A percentile compares a stretch with the other conserved stretches of the same genome.
Conservation (phyloP, 2,113 vertebrate genomes). For the Kryptolebias marmoratus region DNA sequence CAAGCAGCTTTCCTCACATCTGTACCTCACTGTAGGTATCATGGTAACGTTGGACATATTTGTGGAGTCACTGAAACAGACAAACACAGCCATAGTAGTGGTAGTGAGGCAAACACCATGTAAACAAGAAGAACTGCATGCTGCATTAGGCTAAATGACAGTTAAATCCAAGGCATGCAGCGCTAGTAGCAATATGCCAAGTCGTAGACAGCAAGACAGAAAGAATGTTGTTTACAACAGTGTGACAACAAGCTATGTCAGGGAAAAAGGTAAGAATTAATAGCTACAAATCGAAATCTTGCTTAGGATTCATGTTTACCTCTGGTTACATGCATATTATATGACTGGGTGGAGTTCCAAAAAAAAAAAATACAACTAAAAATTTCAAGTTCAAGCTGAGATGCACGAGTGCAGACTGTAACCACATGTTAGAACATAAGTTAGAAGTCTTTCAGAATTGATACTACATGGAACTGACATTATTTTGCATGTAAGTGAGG, state of each 20-base stretch:
- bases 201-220: constrained; percentile 68
- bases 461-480: constrained; percentile 74
- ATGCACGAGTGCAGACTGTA: constrained; percentile 67
- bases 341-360: constrained; percentile 72
- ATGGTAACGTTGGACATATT: constrained; percentile 34
- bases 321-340: constrained; percentile 83
- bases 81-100: constrained; percentile 41
- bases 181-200: constrained; percentile 56
- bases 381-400: constrained; percentile 56
- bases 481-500: constrained; percentile 78
- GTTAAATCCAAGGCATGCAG: constrained; percentile 59
- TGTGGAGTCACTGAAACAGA: constrained; percentile 65
- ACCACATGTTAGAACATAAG: constrained; percentile 81
- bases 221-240: constrained; percentile 67
- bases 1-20: not conserved
- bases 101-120: constrained; percentile 67
- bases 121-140: constrained; percentile 73
- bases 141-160: constrained; percentile 74
- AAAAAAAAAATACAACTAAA: constrained; percentile 67
- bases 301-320: constrained; percentile 80
- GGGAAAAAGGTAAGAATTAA: constrained; percentile 81
- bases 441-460: constrained; percentile 81
- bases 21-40: constrained; percentile 25
- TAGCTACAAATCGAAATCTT: constrained; percentile 81
- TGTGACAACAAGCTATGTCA: constrained; percentile 65